These are phyloP conservation scores for Nemotelus pantherinus DNA, from an alignment of 2,888 invertebrate genomes.

Conservation along the genomic window DNA sequence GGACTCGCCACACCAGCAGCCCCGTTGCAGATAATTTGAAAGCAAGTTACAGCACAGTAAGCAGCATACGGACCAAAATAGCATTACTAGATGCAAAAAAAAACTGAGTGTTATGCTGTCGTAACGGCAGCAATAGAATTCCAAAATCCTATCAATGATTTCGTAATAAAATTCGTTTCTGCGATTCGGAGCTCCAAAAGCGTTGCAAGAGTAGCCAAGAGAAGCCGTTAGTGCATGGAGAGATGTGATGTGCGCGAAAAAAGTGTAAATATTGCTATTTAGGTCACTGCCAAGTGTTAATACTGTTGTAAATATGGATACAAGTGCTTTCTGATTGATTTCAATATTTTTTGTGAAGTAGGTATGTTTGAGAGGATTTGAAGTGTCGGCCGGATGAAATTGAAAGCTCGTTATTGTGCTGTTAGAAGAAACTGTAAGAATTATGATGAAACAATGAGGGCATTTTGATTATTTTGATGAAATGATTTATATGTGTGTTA, in stretches of 20 bases:
- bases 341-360: neutral
- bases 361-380: conserved; percentile 1
- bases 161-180: conserved; percentile 1
- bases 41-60: too few species aligned
- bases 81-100: too few species aligned
- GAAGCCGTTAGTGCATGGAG: neutral
- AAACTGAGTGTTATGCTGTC: neutral
- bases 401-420: too few species aligned
- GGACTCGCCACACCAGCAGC: neutral
- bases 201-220: conserved; percentile 2
- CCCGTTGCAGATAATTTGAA: too few species aligned
- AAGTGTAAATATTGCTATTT: conserved; percentile 30
- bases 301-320: conserved; percentile 3
- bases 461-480: too few species aligned
- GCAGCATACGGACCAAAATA: too few species aligned
- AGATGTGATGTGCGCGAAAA: neutral
- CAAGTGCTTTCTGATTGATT: conserved; percentile 16
- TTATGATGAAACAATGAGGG: too few species aligned
- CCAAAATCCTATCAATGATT: conserved; percentile 21
- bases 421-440: too few species aligned
- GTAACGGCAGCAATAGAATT: conserved; percentile 1
- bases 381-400: neutral
- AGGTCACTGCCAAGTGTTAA: conserved; percentile 30
- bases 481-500: too few species aligned
- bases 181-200: neutral